Evolutionary conservation across 2,888 invertebrate genomes (phyloP).

Genomic region (Deilephila elpenor): DNA sequence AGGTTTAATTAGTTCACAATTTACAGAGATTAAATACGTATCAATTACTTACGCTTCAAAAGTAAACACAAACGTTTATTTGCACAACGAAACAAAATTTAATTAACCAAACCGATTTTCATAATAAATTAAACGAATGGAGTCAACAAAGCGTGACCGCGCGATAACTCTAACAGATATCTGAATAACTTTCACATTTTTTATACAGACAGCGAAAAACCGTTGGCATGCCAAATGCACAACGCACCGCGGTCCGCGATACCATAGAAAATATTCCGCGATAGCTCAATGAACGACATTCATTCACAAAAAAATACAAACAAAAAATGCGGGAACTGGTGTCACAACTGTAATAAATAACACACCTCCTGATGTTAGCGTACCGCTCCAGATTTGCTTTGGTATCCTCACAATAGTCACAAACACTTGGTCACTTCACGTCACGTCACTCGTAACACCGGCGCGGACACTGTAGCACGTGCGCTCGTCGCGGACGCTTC

Average conservation of each 20-base stretch:
- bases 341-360: slow-evolving; percentile 34
- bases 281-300: slow-evolving; percentile 47
- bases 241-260: slow-evolving; percentile 40
- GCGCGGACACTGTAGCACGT: background rate
- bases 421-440: slow-evolving; percentile 48
- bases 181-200: slow-evolving; percentile 70
- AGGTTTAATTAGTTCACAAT: background rate
- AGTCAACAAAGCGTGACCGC: slow-evolving; percentile 56
- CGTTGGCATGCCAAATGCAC: slow-evolving; percentile 21
- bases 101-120: background rate
- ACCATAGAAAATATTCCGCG: slow-evolving; percentile 46
- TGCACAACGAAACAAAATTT: background rate
- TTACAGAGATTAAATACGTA: background rate
- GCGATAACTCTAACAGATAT: slow-evolving; percentile 34
- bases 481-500: background rate
- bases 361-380: slow-evolving; percentile 66
- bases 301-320: slow-evolving; percentile 55
- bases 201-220: slow-evolving; percentile 36
- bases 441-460: slow-evolving; percentile 41
- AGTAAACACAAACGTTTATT: background rate
- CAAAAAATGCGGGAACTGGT: slow-evolving; percentile 44
- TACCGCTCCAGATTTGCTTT: slow-evolving; percentile 75
- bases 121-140: slow-evolving; percentile 45
- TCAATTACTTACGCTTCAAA: background rate
- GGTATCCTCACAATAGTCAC: slow-evolving; percentile 60